These are phyloP conservation scores for Eristalinus sepulchralis DNA, from an alignment of 2,888 invertebrate genomes.

Conservation along the genomic window DNA sequence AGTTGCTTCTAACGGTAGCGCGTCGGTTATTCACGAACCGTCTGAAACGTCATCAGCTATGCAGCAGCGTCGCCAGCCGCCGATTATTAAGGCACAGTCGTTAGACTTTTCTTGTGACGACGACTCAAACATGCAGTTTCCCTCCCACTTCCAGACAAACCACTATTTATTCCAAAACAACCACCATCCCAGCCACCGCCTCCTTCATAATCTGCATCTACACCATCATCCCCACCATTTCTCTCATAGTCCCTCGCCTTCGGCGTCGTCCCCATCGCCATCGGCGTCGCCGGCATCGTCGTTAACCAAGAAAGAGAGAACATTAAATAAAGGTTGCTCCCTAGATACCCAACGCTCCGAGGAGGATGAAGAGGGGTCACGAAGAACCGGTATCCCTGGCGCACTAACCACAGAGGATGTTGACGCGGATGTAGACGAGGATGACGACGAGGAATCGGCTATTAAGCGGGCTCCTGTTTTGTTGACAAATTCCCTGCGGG, in stretches of 20 bases:
- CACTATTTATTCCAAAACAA: constrained; percentile 52
- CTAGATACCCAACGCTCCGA: constrained; percentile 56
- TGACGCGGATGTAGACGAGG: constrained; percentile 60
- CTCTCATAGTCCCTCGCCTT: neutral
- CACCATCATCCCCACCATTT: constrained; percentile 41
- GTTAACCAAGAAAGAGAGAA: constrained; percentile 14
- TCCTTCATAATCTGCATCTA: constrained; percentile 42
- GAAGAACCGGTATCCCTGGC: constrained; percentile 1
- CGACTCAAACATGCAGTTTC: constrained; percentile 40
- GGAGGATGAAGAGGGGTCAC: constrained; percentile 40
- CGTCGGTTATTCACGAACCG: constrained; percentile 25
- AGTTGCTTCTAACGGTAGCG: constrained; percentile 41
- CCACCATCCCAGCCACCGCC: constrained; percentile 40
- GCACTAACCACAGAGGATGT: constrained; percentile 51
- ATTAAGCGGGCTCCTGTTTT: constrained; percentile 17
- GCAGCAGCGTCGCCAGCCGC: constrained; percentile 55
- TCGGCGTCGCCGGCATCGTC: constrained; percentile 3
- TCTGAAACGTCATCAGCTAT: constrained; percentile 1
- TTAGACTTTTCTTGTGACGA: constrained; percentile 53
- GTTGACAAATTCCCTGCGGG: constrained; percentile 21
- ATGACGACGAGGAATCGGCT: constrained; percentile 51
- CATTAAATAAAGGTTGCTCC: constrained; percentile 54
- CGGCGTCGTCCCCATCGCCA: neutral
- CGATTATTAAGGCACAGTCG: constrained; percentile 63
- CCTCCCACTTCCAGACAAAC: constrained; percentile 45